phyloP scores from a whole-genome alignment of 2,888 invertebrate genomes.

The Agrochola litura region DNA sequence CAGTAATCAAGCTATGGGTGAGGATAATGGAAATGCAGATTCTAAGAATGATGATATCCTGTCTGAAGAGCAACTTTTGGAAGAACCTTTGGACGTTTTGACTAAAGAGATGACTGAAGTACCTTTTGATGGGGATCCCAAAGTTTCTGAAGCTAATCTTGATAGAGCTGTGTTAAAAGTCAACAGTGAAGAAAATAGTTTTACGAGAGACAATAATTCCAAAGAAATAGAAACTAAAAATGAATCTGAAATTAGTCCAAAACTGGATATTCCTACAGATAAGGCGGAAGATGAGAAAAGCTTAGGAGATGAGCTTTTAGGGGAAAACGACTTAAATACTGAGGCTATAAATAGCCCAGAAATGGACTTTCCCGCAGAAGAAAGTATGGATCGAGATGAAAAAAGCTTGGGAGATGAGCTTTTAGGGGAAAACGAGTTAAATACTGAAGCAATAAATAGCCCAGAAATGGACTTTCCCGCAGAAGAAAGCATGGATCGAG shows the following conservation, averaged over 20 bases:
- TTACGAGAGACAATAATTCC: not conserved
- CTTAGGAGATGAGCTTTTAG: not conserved
- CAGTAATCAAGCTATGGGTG: slow-evolving; percentile 59
- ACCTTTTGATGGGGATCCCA: not conserved
- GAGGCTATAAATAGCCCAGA: slow-evolving; percentile 5
- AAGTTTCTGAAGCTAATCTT: not conserved
- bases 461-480: slow-evolving; percentile 1
- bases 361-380: not conserved
- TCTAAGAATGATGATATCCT: slow-evolving; percentile 1
- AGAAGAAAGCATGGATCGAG: slow-evolving; percentile 2
- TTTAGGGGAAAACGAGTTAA: not conserved
- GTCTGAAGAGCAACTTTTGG: slow-evolving; percentile 37
- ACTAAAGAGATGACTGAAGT: not conserved
- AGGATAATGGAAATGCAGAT: slow-evolving; percentile 64
- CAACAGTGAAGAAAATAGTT: not conserved
- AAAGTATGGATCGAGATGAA: slow-evolving; percentile 4
- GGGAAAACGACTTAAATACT: not conserved
- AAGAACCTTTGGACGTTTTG: slow-evolving; percentile 16
- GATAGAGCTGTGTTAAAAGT: not conserved
- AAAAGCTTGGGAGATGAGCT: not conserved
- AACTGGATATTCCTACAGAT: not conserved
- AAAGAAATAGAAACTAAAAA: not conserved
- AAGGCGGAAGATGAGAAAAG: not conserved
- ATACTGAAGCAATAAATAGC: slow-evolving; percentile 4
- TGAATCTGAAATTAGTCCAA: not conserved